Percentiles rank a stretch among this genome's conserved stretches.
Conservation (phyloP, 2,888 invertebrate species). For the Panzeria rudis region DNA sequence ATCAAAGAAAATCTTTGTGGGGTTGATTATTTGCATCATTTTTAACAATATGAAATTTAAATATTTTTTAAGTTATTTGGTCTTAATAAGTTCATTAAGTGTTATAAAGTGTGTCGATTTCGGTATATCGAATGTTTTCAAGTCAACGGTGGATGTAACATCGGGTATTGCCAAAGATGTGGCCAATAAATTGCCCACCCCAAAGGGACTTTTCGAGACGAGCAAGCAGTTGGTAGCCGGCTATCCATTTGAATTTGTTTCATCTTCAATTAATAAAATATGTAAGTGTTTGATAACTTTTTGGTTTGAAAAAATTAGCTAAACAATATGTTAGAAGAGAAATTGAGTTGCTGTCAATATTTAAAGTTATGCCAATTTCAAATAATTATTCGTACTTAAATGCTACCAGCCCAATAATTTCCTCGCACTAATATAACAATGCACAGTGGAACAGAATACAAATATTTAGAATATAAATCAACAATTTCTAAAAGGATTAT, state of each 20-base stretch:
- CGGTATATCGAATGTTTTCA: slow-evolving; percentile 75
- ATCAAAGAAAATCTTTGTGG: not conserved
- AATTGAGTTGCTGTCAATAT: too few species aligned
- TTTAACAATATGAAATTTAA: slow-evolving; percentile 40
- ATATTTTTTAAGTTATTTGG: not conserved
- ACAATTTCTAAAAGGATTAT: too few species aligned
- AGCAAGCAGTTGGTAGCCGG: slow-evolving; percentile 81
- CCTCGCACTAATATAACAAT: too few species aligned
- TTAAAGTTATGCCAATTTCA: too few species aligned
- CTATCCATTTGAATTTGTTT: slow-evolving; percentile 81
- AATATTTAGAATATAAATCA: too few species aligned
- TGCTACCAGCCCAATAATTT: too few species aligned
- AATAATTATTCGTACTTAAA: too few species aligned
- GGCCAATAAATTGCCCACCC: slow-evolving; percentile 76
- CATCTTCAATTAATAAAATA: slow-evolving; percentile 78
- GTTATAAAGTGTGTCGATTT: slow-evolving; percentile 70
- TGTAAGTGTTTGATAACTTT: slow-evolving; percentile 76
- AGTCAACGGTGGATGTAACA: slow-evolving; percentile 75
- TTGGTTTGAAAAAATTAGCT: too few species aligned
- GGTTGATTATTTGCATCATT: not conserved
- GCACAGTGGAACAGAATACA: too few species aligned
- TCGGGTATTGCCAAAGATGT: slow-evolving; percentile 75
- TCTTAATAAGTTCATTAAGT: slow-evolving; percentile 4
- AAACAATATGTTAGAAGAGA: too few species aligned
- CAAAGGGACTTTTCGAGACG: slow-evolving; percentile 77